Evolutionary conservation across 2,888 invertebrate species (phyloP).

Genomic region (Helicoverpa assulta): DNA sequence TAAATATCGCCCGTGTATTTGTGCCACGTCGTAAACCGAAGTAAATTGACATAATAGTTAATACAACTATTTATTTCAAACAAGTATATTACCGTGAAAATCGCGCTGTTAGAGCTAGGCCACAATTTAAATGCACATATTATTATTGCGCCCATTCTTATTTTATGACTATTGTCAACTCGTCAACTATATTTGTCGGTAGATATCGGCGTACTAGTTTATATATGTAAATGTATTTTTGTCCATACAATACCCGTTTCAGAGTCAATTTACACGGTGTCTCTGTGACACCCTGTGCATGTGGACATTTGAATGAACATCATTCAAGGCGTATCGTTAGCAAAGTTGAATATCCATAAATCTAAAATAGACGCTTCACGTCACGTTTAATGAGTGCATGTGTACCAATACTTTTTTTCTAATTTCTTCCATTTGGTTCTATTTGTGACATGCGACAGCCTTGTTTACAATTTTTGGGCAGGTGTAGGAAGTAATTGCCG

Average conservation of each 20-base stretch:
- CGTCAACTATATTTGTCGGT: conserved; percentile 52
- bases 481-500: conserved; percentile 76
- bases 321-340: conserved; percentile 61
- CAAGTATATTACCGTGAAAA: conserved; percentile 51
- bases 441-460: conserved; percentile 58
- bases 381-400: neutral
- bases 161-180: conserved; percentile 63
- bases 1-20: conserved; percentile 43
- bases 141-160: conserved; percentile 62
- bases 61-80: conserved; percentile 50
- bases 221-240: conserved; percentile 67
- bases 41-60: conserved; percentile 46
- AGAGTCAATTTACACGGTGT: conserved; percentile 79
- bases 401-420: neutral
- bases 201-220: conserved; percentile 61
- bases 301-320: conserved; percentile 66
- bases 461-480: conserved; percentile 72
- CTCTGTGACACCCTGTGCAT: conserved; percentile 72
- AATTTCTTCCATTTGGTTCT: neutral
- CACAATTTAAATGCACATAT: conserved; percentile 63
- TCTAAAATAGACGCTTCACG: conserved; percentile 6
- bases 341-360: conserved; percentile 57
- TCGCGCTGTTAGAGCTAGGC: conserved; percentile 41
- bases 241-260: conserved; percentile 73
- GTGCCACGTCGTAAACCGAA: conserved; percentile 50